Percentiles rank a stretch among this genome's conserved stretches.
phyloP scores from a whole-genome alignment of 2,797 vertebrate species.

The Pseudomugil gertrudae region DNA sequence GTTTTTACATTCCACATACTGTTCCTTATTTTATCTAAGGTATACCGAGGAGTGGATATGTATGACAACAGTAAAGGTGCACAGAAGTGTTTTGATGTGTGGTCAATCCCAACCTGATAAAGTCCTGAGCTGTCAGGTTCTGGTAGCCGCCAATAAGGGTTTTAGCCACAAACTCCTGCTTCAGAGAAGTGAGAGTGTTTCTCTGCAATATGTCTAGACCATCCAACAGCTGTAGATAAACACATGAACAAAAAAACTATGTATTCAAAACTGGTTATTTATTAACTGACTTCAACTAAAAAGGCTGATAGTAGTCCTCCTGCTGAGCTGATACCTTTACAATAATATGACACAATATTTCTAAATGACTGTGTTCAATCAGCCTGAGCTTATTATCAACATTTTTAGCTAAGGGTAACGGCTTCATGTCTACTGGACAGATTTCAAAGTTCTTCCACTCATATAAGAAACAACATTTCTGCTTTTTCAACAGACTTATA shows the following conservation, averaged over 20 bases:
- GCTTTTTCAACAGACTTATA: neutral
- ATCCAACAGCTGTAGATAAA: slow-evolving; percentile 72
- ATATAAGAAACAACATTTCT: neutral
- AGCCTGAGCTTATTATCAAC: neutral
- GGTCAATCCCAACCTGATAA: slow-evolving; percentile 69
- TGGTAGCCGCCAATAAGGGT: slow-evolving; percentile 70
- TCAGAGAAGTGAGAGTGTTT: slow-evolving; percentile 70
- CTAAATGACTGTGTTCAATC: too few species aligned
- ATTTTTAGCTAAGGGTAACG: neutral
- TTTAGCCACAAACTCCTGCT: slow-evolving; percentile 78
- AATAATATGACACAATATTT: neutral
- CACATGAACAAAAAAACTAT: slow-evolving; percentile 4
- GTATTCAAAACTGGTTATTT: neutral
- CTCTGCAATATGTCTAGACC: slow-evolving; percentile 78
- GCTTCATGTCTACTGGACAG: neutral
- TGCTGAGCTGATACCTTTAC: neutral
- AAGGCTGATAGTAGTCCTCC: too few species aligned
- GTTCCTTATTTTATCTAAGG: neutral
- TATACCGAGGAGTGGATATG: neutral
- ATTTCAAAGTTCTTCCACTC: neutral
- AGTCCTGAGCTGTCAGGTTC: slow-evolving; percentile 78
- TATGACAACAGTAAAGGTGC: neutral
- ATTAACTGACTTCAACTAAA: neutral
- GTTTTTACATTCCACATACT: neutral
- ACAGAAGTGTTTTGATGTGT: slow-evolving; percentile 5